These are phyloP conservation scores for Parnassius orleans DNA, from an alignment of 2,888 invertebrate species.

Conservation along the genomic window DNA sequence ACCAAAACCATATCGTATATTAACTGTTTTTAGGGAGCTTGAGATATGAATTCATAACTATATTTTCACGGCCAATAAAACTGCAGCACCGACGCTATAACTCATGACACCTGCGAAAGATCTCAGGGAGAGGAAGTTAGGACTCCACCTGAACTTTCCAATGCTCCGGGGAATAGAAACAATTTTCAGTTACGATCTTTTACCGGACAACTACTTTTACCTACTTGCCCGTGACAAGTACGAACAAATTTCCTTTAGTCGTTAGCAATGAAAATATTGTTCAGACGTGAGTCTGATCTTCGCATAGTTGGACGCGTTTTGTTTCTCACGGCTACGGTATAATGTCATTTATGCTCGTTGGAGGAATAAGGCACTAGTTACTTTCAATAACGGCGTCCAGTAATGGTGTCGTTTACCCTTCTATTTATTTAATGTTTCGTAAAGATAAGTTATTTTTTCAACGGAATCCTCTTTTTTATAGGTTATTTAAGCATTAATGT, in stretches of 20 bases:
- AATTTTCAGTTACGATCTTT: slow-evolving; percentile 65
- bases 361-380: slow-evolving; percentile 9
- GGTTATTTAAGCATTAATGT: neutral
- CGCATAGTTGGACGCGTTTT: slow-evolving; percentile 21
- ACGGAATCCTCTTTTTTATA: neutral
- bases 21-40: slow-evolving; percentile 18
- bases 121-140: slow-evolving; percentile 44
- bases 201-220: slow-evolving; percentile 37
- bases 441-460: slow-evolving; percentile 7
- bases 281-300: slow-evolving; percentile 48
- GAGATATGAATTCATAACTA: slow-evolving; percentile 27
- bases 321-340: slow-evolving; percentile 12
- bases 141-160: slow-evolving; percentile 45
- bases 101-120: slow-evolving; percentile 66
- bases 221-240: slow-evolving; percentile 45
- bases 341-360: slow-evolving; percentile 13
- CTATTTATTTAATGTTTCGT: slow-evolving; percentile 13
- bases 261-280: slow-evolving; percentile 67
- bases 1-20: slow-evolving; percentile 18
- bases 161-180: slow-evolving; percentile 56
- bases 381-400: slow-evolving; percentile 21
- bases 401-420: slow-evolving; percentile 19
- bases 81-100: slow-evolving; percentile 58
- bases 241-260: slow-evolving; percentile 54
- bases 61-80: slow-evolving; percentile 52